Base-by-base conservation (phyloP, 2,888 invertebrate genomes). In the Chalcosyrphus nemorum region DNA sequence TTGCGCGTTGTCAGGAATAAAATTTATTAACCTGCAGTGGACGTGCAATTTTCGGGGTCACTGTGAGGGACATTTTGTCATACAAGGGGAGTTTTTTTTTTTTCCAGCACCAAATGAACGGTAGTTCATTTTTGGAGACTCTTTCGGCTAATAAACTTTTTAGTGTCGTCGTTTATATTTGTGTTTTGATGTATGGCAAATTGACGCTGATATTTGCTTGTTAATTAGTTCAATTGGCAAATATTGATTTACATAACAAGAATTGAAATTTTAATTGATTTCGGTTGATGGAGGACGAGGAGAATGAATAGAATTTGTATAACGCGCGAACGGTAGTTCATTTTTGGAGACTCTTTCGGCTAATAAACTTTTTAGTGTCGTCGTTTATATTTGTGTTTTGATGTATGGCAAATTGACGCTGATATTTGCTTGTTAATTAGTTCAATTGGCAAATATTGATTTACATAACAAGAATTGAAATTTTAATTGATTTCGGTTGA, bases 11-110 rank as follows among this genome's bases (percentile, higher is more conserved):
- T 68, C 59, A 61, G 15, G 17, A 41, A 19, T 45, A 38, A 11
- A 71, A 71, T 71, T 71, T 71, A 71, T 71, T 50, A 41, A 19
- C 50, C 50, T 59, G 71, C 35, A 61, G 7, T 43, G 47, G 38
- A 4, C 24, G 4, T 15, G 45, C 24, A 4, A 29, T 29, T 68
- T 43, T 43, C 11, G 32, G 17, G 41, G 13, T 43, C 24, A 11
- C 35, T 41, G 29, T 27, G 29, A 1, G 54, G 11, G 2, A 32
- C 21, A 68, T 68, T 54, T 21, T 54, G n/a, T n/a, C n/a, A n/a
- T 52, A 5, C 35, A 21, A 17, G 24, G 47, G 38, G 2, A 5
- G 17, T 70, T 43, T 4, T 17, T 57, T 43, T 21, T 52, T 17
- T 57, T 43, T 21, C 41, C 52, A 65, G 7, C 45, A 19, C 50